Evolutionary conservation across 2,113 vertebrate genomes (phyloP).

Genomic region (Garra rufa): DNA sequence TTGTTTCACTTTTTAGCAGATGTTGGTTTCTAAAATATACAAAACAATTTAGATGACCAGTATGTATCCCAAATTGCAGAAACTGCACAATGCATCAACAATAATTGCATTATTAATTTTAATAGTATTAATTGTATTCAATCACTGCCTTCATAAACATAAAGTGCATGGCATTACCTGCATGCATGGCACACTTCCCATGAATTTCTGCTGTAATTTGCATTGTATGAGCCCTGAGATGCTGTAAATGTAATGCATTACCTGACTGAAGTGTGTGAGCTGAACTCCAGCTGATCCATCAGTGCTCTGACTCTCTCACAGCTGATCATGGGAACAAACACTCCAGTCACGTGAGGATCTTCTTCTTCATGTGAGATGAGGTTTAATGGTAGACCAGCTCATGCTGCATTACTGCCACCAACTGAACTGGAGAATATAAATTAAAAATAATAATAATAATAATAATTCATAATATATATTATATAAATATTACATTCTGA

Average conservation of each 20-base stretch:
- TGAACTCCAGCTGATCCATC: conserved; percentile 90
- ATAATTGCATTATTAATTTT: neutral
- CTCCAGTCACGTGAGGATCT: conserved; percentile 89
- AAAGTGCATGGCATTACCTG: neutral
- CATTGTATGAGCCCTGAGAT: too few species aligned
- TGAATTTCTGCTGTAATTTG: neutral
- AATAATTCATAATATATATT: neutral
- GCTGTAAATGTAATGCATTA: conserved; percentile 62
- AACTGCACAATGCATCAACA: neutral
- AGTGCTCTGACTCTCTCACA: conserved; percentile 53
- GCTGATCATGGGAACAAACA: conserved; percentile 96
- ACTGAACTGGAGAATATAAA: neutral
- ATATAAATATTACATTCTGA: neutral
- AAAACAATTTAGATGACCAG: neutral
- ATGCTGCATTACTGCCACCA: neutral
- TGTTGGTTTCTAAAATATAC: neutral
- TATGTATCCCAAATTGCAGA: neutral
- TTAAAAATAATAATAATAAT: too few species aligned
- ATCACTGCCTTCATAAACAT: neutral
- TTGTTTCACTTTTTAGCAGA: neutral
- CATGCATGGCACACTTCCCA: neutral
- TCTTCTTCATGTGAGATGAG: neutral
- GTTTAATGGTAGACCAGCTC: too few species aligned
- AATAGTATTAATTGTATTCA: neutral
- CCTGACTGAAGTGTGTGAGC: conserved; percentile 80